phyloP scores from a whole-genome alignment of 2,888 invertebrate genomes.

The Cataglyphis rosenhaueri region DNA sequence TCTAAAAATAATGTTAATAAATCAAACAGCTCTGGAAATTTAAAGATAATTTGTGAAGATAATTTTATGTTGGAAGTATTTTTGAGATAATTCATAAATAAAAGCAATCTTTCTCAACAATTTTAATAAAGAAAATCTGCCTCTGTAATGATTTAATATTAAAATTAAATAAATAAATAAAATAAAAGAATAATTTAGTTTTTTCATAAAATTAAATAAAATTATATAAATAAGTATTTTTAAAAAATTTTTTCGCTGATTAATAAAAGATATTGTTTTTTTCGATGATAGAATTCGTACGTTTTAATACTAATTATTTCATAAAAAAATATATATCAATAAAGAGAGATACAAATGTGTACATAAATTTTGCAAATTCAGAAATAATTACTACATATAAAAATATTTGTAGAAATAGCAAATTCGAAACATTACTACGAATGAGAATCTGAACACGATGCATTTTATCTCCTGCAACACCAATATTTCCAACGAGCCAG shows the following conservation, averaged over 20 bases:
- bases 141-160: not conserved
- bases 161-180: not conserved
- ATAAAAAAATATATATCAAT: not conserved
- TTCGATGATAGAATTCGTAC: not conserved
- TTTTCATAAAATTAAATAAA: not conserved
- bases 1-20: not conserved
- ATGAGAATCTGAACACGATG: not conserved
- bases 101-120: not conserved
- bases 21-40: not conserved
- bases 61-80: not conserved
- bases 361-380: not conserved
- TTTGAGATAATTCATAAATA: not conserved
- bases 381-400: not conserved
- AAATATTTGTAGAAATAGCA: not conserved
- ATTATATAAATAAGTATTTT: not conserved
- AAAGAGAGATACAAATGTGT: not conserved
- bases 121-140: not conserved
- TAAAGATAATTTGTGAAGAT: not conserved
- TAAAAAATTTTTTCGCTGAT: not conserved
- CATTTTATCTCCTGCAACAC: not conserved
- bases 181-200: not conserved
- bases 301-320: not conserved
- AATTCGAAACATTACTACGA: not conserved
- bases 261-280: not conserved
- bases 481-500: not conserved